phyloP scores from a whole-genome alignment of 2,797 vertebrate genomes.

The Petrocephalus sullivani region DNA sequence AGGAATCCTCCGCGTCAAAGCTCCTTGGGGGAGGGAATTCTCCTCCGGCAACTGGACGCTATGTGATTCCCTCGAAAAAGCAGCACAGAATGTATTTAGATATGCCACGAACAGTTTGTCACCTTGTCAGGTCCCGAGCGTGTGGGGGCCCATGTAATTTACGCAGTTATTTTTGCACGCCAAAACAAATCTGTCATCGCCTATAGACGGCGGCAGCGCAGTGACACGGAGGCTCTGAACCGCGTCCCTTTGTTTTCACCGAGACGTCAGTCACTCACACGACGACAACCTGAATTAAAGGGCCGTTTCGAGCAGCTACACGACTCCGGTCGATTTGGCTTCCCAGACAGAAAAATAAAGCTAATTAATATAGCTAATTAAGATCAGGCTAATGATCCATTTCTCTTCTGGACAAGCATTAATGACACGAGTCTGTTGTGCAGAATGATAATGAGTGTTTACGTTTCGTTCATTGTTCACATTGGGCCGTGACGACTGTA shows the following conservation, averaged over 20 bases:
- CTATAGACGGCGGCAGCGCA: conserved; percentile 37
- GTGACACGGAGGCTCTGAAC: conserved; percentile 48
- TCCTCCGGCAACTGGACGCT: background rate
- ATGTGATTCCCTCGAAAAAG: conserved; percentile 15
- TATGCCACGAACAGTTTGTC: conserved; percentile 17
- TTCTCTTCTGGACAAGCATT: conserved; percentile 13
- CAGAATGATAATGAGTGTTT: conserved; percentile 6
- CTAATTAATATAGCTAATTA: conserved; percentile 37
- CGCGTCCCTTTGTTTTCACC: conserved; percentile 41
- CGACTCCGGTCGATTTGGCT: conserved; percentile 27
- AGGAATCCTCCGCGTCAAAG: background rate
- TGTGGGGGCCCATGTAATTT: conserved; percentile 37
- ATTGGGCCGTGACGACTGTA: background rate
- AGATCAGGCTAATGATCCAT: conserved; percentile 17
- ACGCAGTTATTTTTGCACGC: conserved; percentile 47
- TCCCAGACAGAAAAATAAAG: conserved; percentile 28
- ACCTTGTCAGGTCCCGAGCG: conserved; percentile 12
- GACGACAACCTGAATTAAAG: conserved; percentile 64
- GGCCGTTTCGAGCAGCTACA: conserved; percentile 38
- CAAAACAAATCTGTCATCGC: conserved; percentile 64
- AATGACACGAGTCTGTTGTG: background rate
- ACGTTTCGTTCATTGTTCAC: conserved; percentile 7
- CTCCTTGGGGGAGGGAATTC: background rate
- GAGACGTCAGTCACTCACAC: conserved; percentile 60
- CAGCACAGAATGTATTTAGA: conserved; percentile 19